Base-by-base conservation (phyloP, 2,113 vertebrate genomes). In the Pogonocichla stellata region DNA sequence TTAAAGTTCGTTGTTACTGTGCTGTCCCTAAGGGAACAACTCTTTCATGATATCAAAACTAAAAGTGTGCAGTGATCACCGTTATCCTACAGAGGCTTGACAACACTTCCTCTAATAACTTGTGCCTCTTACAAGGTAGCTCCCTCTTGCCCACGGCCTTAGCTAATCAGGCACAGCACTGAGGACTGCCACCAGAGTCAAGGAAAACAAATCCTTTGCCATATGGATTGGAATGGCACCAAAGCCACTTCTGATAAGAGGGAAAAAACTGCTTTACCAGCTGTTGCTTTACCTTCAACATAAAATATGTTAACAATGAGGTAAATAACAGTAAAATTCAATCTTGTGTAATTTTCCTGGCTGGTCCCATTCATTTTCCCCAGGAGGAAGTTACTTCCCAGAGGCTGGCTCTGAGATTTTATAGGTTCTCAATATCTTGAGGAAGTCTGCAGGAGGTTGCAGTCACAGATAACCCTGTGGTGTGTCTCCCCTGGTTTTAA, bases 21-120 rank as follows among this genome's bases (percentile, higher is more conserved):
- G 77, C 26, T 74, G 71, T 96, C 94, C 87, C 95, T 96, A 75
- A 88, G 92, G 92, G 91, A 95, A 94, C 80, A 83, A 77, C 57
- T 83, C 94, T 92, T 96, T 95, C 60, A 92, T 92, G 80, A 70
- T 85, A 96, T 88, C 96, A 96, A 94, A 95, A 93, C 78, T 65
- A 18, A n/a, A 88, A 88, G 72, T 10, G 47, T 57, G 83, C 84
- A 82, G 53, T 92, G 92, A 95, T 96, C 92, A 91, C 71, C 2
- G 33, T 53, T 85, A 88, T 45, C 89, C 95, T 79, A 83, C 11
- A 12, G 93, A 95, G 93, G 71, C 66, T 92, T 62, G 16, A 87
- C 80, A 93, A 90, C 80, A 73, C 90, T 78, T 91, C 54, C 53
- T 97, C 82, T 91, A 85, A 72, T 71, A 93, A 88, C 80, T 93